Evolutionary conservation across 2,797 vertebrate genomes (phyloP), one percentile per base, ranked within the genome.

Genomic region (Perdix hodgsoniae): DNA sequence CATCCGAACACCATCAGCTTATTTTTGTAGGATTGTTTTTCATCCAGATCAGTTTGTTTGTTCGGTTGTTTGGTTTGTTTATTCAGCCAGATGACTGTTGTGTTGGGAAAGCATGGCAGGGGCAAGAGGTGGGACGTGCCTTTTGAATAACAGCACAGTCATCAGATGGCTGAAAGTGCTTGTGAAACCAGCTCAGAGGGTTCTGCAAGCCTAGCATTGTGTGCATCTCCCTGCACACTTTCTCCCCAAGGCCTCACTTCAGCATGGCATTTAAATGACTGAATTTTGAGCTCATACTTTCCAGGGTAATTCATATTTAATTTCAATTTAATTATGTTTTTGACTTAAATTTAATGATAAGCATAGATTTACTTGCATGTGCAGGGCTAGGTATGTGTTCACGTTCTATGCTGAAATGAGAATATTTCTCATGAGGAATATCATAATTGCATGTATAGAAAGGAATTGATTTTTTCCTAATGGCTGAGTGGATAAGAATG

Each of bases 241-340:
- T 35, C 27, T 91, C 37, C 56, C 65, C 54, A 22, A 83, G 44
- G 66, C 21, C 12, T 6, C 40, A 26, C 54, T 63, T 87, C 75
- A 88, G 29, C 65, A 9, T 31, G 67, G 59, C n/a, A 26, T 86
- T 75, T 69, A 70, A 86, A 78, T 90, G 45, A 50, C 85, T 78
- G 66, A 69, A 91, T 90, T 87, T 92, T 60, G 50, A 70, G 70
- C 27, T 78, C 35, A 21, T 75, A 88, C 59, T 75, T 91, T 73
- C 59, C 50, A 83, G 72, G 27, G 50, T 12, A 81, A 86, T 86
- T 90, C 1, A 16, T 92, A 81, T 90, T 94, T 92, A 75, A 83
- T 93, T 93, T 89, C 40, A 83, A 77, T 89, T 78, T 78, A 94
- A 86, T 90, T 81, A 63, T 90, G 47, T 61, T 93, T 69, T 87